Base-by-base conservation (phyloP, 1,140 invertebrate genomes). In the Ceratina australensis region DNA sequence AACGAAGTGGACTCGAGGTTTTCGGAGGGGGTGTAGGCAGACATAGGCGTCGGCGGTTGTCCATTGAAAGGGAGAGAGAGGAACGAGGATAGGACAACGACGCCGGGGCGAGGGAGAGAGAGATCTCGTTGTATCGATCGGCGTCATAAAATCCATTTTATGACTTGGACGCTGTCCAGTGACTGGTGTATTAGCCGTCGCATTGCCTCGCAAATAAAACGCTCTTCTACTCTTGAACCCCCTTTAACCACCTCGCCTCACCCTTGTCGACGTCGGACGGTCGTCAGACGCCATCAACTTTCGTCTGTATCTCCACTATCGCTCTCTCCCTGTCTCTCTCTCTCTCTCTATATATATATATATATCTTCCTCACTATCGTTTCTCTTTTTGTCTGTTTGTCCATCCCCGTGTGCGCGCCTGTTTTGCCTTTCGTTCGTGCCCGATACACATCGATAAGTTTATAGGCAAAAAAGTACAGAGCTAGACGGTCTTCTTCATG, bases 121-220 rank as follows among this genome's bases (percentile, higher is more conserved):
- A 87, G 87, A 90, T 90, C 89, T 89, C 83, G 88, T 89, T 90
- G 90, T 90, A 91, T 91, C 90, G 90, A 92, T 91, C 90, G 90
- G 79, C 86, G 86, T 91, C 90, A 91, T 91, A 91, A 91, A 91
- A 92, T 91, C 87, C 86, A 90, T 89, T 90, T 91, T 91, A 91
- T 91, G 90, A 91, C 89, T 92, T 91, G 91, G 91, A 91, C 90
- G 87, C 85, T 91, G 90, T 92, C 91, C 91, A 92, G 91, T 91
- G 89, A 91, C 88, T 89, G 89, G 87, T 91, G 89, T 90, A 92
- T 92, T 92, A 92, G 90, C 88, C 90, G 85, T 88, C 83, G 87
- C 85, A 88, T 88, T 90, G 87, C 86, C 87, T 88, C 83, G 83
- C 86, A 87, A 89, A 90, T 90, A 89, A 88, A 89, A 87, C 80